Base-by-base conservation (phyloP, 2,797 vertebrate genomes). In the Falco biarmicus region DNA sequence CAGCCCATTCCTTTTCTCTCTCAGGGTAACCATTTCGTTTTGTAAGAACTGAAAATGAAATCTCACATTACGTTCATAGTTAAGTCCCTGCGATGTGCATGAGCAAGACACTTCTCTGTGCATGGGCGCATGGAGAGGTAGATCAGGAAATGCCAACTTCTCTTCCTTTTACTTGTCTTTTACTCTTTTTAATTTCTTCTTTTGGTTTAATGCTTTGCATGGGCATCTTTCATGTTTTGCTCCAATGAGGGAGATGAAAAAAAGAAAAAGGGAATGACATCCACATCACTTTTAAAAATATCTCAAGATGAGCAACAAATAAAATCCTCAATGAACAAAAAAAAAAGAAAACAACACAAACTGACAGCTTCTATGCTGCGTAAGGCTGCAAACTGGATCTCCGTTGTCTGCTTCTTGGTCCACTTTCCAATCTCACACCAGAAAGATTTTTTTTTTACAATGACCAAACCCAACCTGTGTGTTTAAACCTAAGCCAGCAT, bases 221-320 rank as follows among this genome's bases (percentile, higher is more conserved):
- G 61, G 51, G 59, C 25, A 34, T 69, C 65, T 56, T 88, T 66
- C 8, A 1, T 89, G 61, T 69, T 88, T 81, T 53, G 75, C 48
- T 97, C 74, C 78, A 90, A 51, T 94, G 95, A 97, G 64, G 92
- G 92, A 91, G 53, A 95, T 89, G 89, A 89, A 91, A 97, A 91
- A 47, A 69, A 66, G 93, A 97, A 93, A 96, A 29, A 32, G 41
- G 56, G 92, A 95, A 96, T 78, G 15, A 73, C 6, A 0, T 39
- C 2, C 2, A 77, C 26, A 61, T 68, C 29, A 15, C 57, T 95
- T 94, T n/a, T 70, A 75, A 93, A 90, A 89, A 83, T 71, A 71
- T 26, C 80, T 89, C 45, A 82, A 81, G 41, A 90, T 13, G 17
- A 79, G 10, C 47, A 90, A 86, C 20, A 90, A 41, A 78, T 61